Percentiles rank a stretch among this genome's conserved stretches.
phyloP scores from a whole-genome alignment of 2,113 vertebrate species.

The Poecilia latipinna region DNA sequence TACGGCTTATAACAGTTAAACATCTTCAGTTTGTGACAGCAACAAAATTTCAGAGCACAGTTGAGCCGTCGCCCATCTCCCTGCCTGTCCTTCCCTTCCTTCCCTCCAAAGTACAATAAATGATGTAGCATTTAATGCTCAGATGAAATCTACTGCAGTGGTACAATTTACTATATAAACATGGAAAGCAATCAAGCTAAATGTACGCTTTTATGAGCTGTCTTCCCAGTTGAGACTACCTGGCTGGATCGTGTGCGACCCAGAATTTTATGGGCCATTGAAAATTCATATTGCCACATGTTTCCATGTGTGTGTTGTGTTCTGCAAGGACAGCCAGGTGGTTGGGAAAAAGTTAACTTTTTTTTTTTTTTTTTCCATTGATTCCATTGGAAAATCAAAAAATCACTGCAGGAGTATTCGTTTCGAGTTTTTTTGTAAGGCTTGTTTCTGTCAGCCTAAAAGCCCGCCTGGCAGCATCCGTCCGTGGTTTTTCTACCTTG shows the following conservation, averaged over 20 bases:
- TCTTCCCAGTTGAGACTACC: conserved; percentile 17
- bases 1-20: conserved; percentile 25
- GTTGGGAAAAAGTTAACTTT: conserved; percentile 22
- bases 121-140: conserved; percentile 18
- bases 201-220: conserved; percentile 39
- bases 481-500: background rate
- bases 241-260: conserved; percentile 39
- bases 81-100: no score
- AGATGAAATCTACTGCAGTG: conserved; percentile 28
- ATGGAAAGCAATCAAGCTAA: conserved; percentile 47
- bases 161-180: conserved; percentile 32
- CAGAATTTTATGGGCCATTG: conserved; percentile 6
- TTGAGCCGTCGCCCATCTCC: conserved; percentile 10
- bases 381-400: conserved; percentile 31
- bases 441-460: conserved; percentile 10
- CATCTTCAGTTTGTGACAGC: conserved; percentile 42
- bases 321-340: conserved; percentile 23
- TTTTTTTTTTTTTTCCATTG: conserved; percentile 18
- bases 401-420: conserved; percentile 29
- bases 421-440: conserved; percentile 25
- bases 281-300: conserved; percentile 32
- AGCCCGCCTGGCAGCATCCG: conserved; percentile 13
- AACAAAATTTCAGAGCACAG: conserved; percentile 22
- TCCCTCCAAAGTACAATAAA: conserved; percentile 18
- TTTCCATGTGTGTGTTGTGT: conserved; percentile 7